phyloP scores from a whole-genome alignment of 2,113 vertebrate species.

The Agapornis roseicollis region DNA sequence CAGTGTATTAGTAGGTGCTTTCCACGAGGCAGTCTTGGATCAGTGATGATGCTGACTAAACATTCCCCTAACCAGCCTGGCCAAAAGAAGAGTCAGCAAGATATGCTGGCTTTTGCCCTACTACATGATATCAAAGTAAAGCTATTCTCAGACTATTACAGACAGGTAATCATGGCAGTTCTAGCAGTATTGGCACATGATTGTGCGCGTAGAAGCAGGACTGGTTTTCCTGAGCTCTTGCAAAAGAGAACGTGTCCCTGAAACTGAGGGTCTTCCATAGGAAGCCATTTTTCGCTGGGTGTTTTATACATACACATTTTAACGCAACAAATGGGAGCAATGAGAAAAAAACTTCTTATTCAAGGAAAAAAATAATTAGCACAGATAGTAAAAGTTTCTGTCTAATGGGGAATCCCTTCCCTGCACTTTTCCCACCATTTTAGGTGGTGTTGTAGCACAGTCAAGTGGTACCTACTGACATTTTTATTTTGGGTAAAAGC shows the following conservation, averaged over 20 bases:
- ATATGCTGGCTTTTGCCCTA: neutral
- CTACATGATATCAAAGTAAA: rapidly evolving
- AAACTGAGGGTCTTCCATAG: neutral
- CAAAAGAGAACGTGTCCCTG: neutral
- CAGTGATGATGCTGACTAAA: neutral
- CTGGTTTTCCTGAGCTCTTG: neutral
- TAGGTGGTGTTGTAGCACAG: slow-evolving; percentile 46
- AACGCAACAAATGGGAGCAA: neutral
- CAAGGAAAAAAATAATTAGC: neutral
- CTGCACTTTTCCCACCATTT: slow-evolving; percentile 7
- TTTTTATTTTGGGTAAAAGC: slow-evolving; percentile 60
- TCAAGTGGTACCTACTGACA: slow-evolving; percentile 50
- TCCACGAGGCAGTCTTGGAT: neutral
- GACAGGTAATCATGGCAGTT: neutral
- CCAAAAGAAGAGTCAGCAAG: neutral
- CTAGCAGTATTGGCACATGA: neutral
- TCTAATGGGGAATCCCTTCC: neutral
- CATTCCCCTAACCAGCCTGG: neutral
- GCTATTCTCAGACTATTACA: neutral
- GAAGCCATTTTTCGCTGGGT: neutral
- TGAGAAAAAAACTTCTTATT: neutral
- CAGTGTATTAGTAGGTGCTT: neutral
- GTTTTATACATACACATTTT: neutral
- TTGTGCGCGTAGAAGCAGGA: neutral
- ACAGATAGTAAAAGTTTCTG: neutral